phyloP scores from a whole-genome alignment of 1,140 invertebrate genomes.

The Mercenaria mercenaria region DNA sequence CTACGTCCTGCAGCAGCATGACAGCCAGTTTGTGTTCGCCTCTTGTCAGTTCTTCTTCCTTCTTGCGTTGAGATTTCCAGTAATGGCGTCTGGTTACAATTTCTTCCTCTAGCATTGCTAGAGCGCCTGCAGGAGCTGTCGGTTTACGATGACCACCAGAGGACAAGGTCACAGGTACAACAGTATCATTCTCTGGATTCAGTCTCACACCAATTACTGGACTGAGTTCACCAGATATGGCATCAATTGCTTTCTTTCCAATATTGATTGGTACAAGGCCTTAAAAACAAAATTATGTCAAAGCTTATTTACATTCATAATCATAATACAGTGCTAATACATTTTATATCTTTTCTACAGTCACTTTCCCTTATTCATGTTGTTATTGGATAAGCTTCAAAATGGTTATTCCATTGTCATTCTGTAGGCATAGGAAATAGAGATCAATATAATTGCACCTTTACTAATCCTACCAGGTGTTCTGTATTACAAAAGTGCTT shows the following conservation, averaged over 20 bases:
- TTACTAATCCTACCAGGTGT: no score
- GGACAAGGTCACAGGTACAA: constrained; percentile 82
- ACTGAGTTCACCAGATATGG: constrained; percentile 82
- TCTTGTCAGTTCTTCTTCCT: constrained; percentile 78
- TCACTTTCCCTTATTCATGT: no score
- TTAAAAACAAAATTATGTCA: constrained; percentile 68
- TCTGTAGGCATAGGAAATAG: no score
- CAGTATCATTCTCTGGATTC: constrained; percentile 79
- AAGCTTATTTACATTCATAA: no score
- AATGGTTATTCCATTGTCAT: no score
- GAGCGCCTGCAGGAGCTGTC: constrained; percentile 82
- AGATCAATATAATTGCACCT: no score
- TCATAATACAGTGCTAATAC: no score
- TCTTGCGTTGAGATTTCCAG: constrained; percentile 82
- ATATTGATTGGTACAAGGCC: constrained; percentile 83
- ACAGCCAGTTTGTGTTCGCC: constrained; percentile 79
- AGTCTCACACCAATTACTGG: constrained; percentile 82
- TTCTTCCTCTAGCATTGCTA: constrained; percentile 84
- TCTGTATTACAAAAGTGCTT: no score
- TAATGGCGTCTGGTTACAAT: constrained; percentile 79
- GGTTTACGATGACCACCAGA: constrained; percentile 80
- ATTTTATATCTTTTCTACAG: no score
- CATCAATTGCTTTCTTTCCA: constrained; percentile 82
- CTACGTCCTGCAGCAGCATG: constrained; percentile 73
- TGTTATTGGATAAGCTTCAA: no score